These are phyloP conservation scores for Rhizomys pruinosus DNA, from an alignment of 2,113 vertebrate species.

Conservation along the genomic window DNA sequence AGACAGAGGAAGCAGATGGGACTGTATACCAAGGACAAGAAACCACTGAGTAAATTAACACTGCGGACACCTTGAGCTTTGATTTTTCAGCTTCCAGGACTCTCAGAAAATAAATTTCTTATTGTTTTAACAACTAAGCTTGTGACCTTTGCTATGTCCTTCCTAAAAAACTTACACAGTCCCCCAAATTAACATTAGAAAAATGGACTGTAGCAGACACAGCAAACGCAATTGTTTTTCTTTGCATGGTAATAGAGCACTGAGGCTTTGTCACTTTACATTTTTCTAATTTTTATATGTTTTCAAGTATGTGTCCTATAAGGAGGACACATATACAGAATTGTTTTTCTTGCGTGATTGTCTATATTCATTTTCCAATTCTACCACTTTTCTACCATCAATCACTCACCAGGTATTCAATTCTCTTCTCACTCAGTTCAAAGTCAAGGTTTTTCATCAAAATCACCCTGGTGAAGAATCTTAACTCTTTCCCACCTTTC, in stretches of 20 bases:
- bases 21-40: neutral
- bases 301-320: no score
- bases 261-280: no score
- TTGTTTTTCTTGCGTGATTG: no score
- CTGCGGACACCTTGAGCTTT: neutral
- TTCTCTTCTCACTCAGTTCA: no score
- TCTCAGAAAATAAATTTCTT: neutral
- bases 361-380: no score
- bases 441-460: constrained; percentile 10
- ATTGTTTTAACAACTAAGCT: neutral
- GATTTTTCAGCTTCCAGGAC: neutral
- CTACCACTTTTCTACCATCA: no score
- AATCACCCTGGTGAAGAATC: constrained; percentile 6
- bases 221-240: no score
- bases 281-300: no score
- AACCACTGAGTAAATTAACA: neutral
- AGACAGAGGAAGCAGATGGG: neutral
- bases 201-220: neutral
- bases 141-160: neutral
- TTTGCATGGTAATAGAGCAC: no score
- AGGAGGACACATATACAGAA: no score
- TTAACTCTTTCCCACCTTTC: neutral
- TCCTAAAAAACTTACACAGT: neutral
- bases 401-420: no score
- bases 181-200: neutral